A percentile compares a stretch with the other conserved stretches of the same genome.
These are phyloP conservation scores for Malaclemys terrapin DNA, from an alignment of 2,113 vertebrate genomes.

Conservation along the genomic window DNA sequence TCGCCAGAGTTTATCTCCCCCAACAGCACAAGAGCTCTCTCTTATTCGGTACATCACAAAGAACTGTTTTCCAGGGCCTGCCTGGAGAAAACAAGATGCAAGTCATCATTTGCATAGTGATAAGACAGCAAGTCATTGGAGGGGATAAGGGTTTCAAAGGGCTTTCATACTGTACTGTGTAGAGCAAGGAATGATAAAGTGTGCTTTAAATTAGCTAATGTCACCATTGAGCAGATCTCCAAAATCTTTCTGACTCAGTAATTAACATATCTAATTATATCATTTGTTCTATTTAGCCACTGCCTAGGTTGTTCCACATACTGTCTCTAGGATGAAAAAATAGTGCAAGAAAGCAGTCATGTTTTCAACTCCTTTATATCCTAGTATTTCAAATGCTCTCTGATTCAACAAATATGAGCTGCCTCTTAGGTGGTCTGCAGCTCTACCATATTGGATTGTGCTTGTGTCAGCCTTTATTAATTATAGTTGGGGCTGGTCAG, in stretches of 20 bases:
- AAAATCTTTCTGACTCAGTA: neutral
- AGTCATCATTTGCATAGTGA: neutral
- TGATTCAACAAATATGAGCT: neutral
- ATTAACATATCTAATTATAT: neutral
- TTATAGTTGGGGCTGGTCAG: neutral
- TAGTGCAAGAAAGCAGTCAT: neutral
- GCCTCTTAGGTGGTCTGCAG: neutral
- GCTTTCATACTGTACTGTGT: neutral
- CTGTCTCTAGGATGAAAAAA: neutral
- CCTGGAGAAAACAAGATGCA: conserved; percentile 70
- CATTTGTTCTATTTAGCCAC: neutral
- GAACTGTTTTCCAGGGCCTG: conserved; percentile 69
- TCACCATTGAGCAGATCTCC: neutral
- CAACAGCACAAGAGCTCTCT: conserved; percentile 80
- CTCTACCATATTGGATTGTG: neutral
- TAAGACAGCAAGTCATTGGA: neutral
- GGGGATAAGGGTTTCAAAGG: neutral
- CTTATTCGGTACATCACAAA: conserved; percentile 81
- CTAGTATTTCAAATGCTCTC: neutral
- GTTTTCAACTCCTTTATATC: neutral
- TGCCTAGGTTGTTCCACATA: neutral
- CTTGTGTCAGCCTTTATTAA: neutral
- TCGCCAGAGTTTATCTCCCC: conserved; percentile 81
- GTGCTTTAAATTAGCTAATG: neutral
- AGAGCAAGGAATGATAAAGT: neutral